phyloP scores from a whole-genome alignment of 2,113 vertebrate species.

The Burhinus bistriatus region DNA sequence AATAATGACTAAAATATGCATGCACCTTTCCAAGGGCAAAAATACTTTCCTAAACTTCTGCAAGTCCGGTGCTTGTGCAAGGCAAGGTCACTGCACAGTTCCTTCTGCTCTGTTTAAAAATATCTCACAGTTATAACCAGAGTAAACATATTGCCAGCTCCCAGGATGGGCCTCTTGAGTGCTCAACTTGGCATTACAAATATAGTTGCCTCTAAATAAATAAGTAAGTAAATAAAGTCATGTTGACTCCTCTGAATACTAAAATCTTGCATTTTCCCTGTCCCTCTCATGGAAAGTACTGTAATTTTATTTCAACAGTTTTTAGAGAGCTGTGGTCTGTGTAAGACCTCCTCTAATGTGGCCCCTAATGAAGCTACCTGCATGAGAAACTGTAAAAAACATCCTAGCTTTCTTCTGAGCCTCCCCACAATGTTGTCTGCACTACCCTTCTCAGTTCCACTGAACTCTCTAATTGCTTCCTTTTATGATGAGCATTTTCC shows the following conservation, averaged over 20 bases:
- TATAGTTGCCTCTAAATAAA: neutral
- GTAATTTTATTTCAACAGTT: neutral
- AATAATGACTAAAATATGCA: neutral
- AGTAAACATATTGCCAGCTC: neutral
- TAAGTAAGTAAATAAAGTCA: neutral
- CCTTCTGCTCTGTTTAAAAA: neutral
- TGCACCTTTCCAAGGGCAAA: neutral
- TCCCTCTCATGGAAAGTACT: neutral
- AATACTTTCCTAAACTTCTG: neutral
- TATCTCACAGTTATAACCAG: neutral
- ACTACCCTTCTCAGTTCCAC: neutral
- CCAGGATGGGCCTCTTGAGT: neutral
- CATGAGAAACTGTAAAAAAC: neutral
- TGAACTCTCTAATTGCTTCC: neutral
- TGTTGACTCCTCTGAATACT: neutral
- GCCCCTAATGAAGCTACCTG: neutral
- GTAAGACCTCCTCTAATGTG: neutral
- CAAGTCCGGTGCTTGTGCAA: neutral
- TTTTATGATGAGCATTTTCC: neutral
- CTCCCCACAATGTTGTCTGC: neutral
- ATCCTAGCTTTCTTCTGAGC: neutral
- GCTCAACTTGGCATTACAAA: neutral
- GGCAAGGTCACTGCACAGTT: neutral
- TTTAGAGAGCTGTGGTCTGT: neutral
- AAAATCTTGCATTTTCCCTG: neutral